These are phyloP conservation scores for Loris lydekkerianus DNA, from an alignment of 2,797 vertebrate species.

Conservation along the genomic window DNA sequence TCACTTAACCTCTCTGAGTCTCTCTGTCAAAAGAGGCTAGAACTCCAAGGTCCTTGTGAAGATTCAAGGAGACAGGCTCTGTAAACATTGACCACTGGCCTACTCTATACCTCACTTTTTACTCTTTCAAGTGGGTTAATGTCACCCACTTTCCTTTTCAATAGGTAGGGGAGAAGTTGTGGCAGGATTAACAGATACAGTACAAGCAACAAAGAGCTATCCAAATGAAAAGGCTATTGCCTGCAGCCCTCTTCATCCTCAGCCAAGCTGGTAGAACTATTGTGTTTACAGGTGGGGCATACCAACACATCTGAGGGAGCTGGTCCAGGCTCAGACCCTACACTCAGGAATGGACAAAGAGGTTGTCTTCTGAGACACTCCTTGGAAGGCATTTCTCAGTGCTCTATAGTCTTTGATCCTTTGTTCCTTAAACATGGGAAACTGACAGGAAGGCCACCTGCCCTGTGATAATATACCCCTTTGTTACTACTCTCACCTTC, in stretches of 20 bases:
- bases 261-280: neutral
- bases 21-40: neutral
- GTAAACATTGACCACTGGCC: neutral
- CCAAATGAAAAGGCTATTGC: neutral
- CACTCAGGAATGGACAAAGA: neutral
- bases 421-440: neutral
- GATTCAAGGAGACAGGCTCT: neutral
- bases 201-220: neutral
- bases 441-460: neutral
- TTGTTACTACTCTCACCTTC: neutral
- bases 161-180: neutral
- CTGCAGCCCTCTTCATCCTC: neutral
- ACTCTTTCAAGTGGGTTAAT: neutral
- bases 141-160: neutral
- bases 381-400: neutral
- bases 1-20: slow-evolving; percentile 20
- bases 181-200: neutral
- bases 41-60: neutral
- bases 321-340: neutral
- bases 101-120: neutral
- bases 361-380: neutral
- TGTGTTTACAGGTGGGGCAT: neutral
- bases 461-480: neutral
- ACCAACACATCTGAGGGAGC: neutral
- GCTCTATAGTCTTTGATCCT: neutral